Evolutionary conservation across 2,797 vertebrate genomes (phyloP), one percentile per base, ranked within the genome.

Genomic region (Otolemur crassicaudatus): DNA sequence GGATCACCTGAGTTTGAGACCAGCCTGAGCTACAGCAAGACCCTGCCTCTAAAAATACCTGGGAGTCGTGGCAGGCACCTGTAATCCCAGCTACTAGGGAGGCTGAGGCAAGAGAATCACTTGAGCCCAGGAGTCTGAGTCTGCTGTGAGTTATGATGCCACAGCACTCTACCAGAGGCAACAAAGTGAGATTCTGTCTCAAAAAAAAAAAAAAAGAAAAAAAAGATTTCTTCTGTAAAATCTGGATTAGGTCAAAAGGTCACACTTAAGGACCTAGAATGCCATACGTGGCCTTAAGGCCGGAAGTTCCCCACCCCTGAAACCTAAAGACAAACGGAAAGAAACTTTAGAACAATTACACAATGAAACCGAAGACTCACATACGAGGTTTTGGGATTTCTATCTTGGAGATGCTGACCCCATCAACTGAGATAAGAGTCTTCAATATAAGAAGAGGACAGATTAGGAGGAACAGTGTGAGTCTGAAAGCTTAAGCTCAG

Each of bases 311-410:
- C 65, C 3, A 17, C 31, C 31, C 65, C 17, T 69, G n/a, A 69
- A 82, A 49, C 11, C 11, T 65, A 49, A 92, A 92, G 56, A 56
- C 46, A 95, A 84, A 87, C 17, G 87, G 77, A 85, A 96, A 88
- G 56, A 88, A 80, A 67, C 72, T 58, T 77, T 34, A 53, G n/a
- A 92, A 86, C 61, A 67, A 81, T 70, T n/a, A 73, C 13, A 65
- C 72, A 53, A 82, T 92, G 46, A 93, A 96, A 80, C 91, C 6
- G 1, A 90, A 93, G 65, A 70, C n/a, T 49, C 10, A 75, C 63
- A 90, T n/a, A 89, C 4, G 31, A 94, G 23, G 10, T 27, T n/a
- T 16, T n/a, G 8, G 93, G 75, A 79, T n/a, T 85, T 82, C 82
- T 84, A 72, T 49, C 22, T 37, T 69, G 85, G 75, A 94, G 67